phyloP scores from a whole-genome alignment of 2,113 vertebrate species.

The Trematocara zebra region DNA sequence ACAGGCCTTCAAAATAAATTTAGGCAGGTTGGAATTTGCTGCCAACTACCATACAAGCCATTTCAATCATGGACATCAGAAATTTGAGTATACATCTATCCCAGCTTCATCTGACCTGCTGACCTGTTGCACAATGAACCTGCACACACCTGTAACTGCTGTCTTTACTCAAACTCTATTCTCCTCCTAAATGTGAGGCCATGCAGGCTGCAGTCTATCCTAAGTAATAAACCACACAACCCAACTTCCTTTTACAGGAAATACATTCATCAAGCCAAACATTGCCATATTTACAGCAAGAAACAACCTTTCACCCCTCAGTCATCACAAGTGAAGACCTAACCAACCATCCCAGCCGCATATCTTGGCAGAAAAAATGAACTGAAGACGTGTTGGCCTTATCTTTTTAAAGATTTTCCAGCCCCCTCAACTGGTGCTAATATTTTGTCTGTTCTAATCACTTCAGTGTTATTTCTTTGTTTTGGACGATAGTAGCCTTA shows the following conservation, averaged over 20 bases:
- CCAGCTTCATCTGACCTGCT: background rate
- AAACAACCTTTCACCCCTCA: background rate
- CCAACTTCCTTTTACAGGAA: background rate
- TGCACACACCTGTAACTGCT: background rate
- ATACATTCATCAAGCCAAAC: background rate
- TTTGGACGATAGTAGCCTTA: background rate
- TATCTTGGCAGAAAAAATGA: background rate
- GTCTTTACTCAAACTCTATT: background rate
- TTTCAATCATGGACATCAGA: background rate
- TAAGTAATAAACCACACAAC: background rate
- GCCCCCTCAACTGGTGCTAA: background rate
- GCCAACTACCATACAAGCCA: background rate
- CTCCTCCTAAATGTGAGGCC: background rate
- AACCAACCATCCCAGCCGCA: background rate
- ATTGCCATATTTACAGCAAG: background rate
- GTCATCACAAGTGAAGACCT: background rate
- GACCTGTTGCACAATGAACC: background rate
- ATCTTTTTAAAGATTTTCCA: background rate
- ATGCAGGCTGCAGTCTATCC: background rate
- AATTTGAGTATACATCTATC: background rate
- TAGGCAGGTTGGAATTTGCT: background rate
- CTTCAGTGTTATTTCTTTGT: background rate
- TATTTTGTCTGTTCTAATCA: background rate
- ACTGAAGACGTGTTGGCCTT: background rate
- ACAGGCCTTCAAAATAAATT: background rate